phyloP scores from a whole-genome alignment of 2,797 vertebrate species.

The Taenioides sp. region DNA sequence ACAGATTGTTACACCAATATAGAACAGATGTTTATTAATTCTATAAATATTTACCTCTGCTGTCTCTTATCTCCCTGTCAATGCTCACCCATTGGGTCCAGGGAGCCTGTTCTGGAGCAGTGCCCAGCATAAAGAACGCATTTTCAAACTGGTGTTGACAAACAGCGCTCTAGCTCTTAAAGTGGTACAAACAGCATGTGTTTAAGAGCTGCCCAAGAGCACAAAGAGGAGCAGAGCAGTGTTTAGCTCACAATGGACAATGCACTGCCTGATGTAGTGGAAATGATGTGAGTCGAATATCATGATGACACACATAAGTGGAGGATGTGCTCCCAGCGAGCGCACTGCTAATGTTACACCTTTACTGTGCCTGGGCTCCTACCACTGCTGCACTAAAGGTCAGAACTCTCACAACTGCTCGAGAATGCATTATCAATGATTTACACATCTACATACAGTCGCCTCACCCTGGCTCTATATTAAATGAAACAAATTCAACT shows the following conservation, averaged over 20 bases:
- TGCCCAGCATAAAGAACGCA: constrained; percentile 70
- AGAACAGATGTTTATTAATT: constrained; percentile 39
- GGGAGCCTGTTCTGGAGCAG: constrained; percentile 42
- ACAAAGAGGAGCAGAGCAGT: constrained; percentile 46
- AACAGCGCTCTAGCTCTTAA: constrained; percentile 75
- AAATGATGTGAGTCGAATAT: constrained; percentile 60
- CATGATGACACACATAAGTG: constrained; percentile 58
- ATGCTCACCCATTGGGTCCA: constrained; percentile 24
- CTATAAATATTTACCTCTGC: constrained; percentile 34
- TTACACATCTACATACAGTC: constrained; percentile 26
- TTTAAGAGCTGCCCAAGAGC: constrained; percentile 78
- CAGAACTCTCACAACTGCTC: constrained; percentile 22
- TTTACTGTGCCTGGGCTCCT: constrained; percentile 16
- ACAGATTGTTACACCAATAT: constrained; percentile 40
- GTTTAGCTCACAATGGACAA: constrained; percentile 63
- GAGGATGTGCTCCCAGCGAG: constrained; percentile 44
- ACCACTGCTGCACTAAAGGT: constrained; percentile 44
- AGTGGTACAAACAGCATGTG: constrained; percentile 80
- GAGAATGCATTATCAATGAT: constrained; percentile 24
- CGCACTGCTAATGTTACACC: constrained; percentile 49
- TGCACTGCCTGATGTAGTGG: constrained; percentile 64
- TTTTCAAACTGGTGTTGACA: constrained; percentile 77
- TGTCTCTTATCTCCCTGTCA: constrained; percentile 1
- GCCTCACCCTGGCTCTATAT: constrained; percentile 26
- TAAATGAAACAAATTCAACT: background rate